These are phyloP conservation scores for Lepus europaeus DNA, from an alignment of 2,113 vertebrate genomes.

Conservation along the genomic window DNA sequence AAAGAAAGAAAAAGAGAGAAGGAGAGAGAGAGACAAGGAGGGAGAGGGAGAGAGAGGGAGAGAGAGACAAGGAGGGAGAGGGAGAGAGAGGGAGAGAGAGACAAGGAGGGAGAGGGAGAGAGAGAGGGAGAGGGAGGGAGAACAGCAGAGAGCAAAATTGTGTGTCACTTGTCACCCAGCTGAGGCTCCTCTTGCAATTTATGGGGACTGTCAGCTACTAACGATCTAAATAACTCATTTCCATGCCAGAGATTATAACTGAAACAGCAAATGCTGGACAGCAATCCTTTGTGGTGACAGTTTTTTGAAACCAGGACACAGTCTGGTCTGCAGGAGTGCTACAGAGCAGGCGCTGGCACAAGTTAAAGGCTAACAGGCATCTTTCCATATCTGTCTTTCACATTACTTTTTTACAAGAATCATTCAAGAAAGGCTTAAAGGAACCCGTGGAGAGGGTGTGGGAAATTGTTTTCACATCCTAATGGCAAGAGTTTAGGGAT, in stretches of 20 bases:
- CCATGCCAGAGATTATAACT: slow-evolving; percentile 63
- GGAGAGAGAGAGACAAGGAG: not conserved
- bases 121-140: not conserved
- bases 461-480: not conserved
- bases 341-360: not conserved
- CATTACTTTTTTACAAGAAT: not conserved
- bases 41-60: not conserved
- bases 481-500: not conserved
- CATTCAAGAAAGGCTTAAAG: not conserved
- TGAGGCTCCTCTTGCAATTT: slow-evolving; percentile 45
- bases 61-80: not conserved
- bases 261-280: slow-evolving; percentile 67
- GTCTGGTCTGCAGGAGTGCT: not conserved
- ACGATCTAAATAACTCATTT: slow-evolving; percentile 66
- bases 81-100: not conserved
- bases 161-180: not conserved
- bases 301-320: slow-evolving; percentile 37
- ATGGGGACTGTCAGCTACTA: slow-evolving; percentile 56
- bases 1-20: no score
- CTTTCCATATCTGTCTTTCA: not conserved
- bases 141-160: slow-evolving; percentile 4
- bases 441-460: not conserved
- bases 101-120: not conserved
- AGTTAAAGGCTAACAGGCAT: not conserved
- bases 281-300: slow-evolving; percentile 26